Evolutionary conservation across 2,797 vertebrate genomes (phyloP).

Genomic region (Muscicapa striata): DNA sequence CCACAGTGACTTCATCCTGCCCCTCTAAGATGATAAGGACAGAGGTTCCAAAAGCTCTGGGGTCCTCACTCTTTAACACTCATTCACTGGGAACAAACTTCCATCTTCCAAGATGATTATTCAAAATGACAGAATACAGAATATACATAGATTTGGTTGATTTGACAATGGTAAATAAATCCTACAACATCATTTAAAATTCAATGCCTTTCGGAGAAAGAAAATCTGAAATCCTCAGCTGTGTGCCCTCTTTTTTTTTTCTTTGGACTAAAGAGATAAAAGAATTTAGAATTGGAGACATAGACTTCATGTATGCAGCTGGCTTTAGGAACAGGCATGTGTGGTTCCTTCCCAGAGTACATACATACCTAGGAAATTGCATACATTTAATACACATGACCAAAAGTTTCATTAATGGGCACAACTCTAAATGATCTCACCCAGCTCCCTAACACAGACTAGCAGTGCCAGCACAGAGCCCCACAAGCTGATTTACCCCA

Average conservation of each 20-base stretch:
- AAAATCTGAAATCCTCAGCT: not conserved
- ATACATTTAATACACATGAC: not conserved
- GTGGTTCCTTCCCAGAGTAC: not conserved
- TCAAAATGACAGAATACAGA: not conserved
- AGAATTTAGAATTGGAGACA: not conserved
- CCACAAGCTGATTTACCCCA: rapidly evolving
- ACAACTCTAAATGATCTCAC: not conserved
- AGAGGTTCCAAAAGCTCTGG: not conserved
- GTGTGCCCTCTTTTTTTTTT: not conserved
- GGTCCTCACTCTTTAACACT: not conserved
- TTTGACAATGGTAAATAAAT: not conserved
- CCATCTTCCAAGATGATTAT: not conserved
- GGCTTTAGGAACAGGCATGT: not conserved
- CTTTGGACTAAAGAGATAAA: not conserved
- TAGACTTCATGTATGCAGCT: not conserved
- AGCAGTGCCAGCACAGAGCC: not conserved
- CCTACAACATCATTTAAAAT: not conserved
- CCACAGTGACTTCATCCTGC: not conserved
- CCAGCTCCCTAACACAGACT: not conserved
- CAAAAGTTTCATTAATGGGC: not conserved
- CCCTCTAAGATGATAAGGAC: not conserved
- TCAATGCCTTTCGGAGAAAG: not conserved
- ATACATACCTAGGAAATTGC: not conserved
- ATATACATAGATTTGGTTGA: not conserved
- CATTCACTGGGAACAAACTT: not conserved